Percentiles rank a stretch among this genome's conserved stretches.
phyloP scores from a whole-genome alignment of 2,113 vertebrate species.

The Coreoperca whiteheadi region DNA sequence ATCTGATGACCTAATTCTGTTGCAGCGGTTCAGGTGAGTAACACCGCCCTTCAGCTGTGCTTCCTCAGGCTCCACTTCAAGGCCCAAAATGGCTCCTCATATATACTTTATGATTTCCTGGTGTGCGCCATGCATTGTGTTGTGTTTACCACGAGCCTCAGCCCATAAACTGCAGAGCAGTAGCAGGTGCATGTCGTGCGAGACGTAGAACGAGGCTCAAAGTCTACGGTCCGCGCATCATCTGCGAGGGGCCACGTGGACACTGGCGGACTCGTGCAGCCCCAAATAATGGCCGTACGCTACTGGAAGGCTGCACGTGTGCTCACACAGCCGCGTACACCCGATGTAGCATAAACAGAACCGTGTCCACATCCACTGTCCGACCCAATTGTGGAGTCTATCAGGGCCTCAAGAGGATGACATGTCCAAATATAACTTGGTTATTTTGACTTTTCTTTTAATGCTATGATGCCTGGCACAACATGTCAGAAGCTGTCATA shows the following conservation, averaged over 20 bases:
- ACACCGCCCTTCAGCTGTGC: background rate
- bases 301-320: background rate
- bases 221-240: background rate
- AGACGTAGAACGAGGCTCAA: background rate
- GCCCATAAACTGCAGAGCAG: background rate
- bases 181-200: background rate
- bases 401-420: background rate
- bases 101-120: background rate
- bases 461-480: no score
- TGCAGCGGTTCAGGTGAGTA: slow-evolving; percentile 5
- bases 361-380: background rate
- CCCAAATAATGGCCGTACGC: no score
- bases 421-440: background rate
- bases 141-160: background rate
- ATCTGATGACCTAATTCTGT: background rate
- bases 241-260: background rate
- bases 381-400: background rate
- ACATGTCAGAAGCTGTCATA: background rate
- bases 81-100: slow-evolving; percentile 15
- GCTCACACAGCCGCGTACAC: background rate
- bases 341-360: background rate
- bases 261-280: background rate
- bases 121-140: background rate
- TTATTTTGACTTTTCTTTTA: background rate
- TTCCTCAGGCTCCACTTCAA: background rate